Evolutionary conservation across 2,888 invertebrate genomes (phyloP), one percentile per base, ranked within the genome.

Genomic region (Macrosiphum euphorbiae): DNA sequence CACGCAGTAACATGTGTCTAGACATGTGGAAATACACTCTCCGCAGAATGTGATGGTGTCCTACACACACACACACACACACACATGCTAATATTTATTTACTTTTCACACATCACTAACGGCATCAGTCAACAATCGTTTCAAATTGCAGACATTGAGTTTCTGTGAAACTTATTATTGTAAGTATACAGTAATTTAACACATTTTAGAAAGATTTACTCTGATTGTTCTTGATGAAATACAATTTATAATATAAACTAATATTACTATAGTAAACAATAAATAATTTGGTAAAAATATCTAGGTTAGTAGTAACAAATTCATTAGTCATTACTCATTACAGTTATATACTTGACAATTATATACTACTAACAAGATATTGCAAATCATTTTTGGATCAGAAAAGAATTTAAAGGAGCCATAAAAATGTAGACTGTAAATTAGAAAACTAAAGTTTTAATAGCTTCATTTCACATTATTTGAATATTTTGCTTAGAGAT

Each of bases 31-130:
- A 90, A 78, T 90, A 35, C 24, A 67, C 35, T 35, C 2, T 55
- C 10, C 41, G 0, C 11, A 26, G 55, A 84, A 4, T 52, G 84
- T 78, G 11, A 61, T 61, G 58, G n/a, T 26, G 35, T 52, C 35
- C 11, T n/a, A 67, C 47, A 88, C n/a, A n/a, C n/a, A 84, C n/a
- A n/a, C 11, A 35, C 11, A 67, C 24, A 58, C 88, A 88, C 20
- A 55, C 35, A 58, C 67, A 87, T 47, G 28, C 35, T 89, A 90
- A 52, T 84, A 91, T 91, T 26, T 91, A 41, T 50, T 50, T 67
- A n/a, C n/a, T 67, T 86, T 91, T 35, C 35, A 41, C 92, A 4
- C 87, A 44, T 92, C 86, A 91, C 44, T 85, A 78, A 58, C n/a
- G 47, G 58, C 13, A 86, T 87, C 91, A 88, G 58, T 87, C 61